Evolutionary conservation across 2,797 vertebrate genomes (phyloP), one percentile per base, ranked within the genome.

Genomic region (Notolepis coatsorum): DNA sequence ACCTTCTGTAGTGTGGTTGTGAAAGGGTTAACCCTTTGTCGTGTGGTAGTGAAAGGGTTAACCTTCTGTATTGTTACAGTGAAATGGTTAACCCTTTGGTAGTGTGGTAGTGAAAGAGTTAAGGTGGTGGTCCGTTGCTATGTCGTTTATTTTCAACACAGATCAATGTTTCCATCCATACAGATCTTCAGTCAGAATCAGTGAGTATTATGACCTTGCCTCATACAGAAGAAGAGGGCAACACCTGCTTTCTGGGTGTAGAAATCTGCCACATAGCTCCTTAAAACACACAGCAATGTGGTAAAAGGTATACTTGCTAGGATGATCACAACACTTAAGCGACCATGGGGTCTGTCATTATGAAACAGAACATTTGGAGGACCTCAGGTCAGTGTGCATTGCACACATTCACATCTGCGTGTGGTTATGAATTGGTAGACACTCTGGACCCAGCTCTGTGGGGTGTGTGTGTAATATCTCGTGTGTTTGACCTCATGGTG

Each of bases 401-500:
- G 9, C 41, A 15, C 50, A 31, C 57, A 5, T 7, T 10, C 27
- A 48, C 23, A 37, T 52, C 23, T 55, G 3, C 27, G 8, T n/a
- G 15, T 42, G 37, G 43, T 18, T 45, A 30, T 10, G 20, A 69
- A 61, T 39, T 5, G 42, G 49, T 20, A 33, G 9, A 50, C 28
- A 31, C 43, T 13, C 43, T 46, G 43, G 43, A 46, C 12, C 43
- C 23, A 46, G 20, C 20, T 17, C 8, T 15, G 17, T 45, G 20
- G 0, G 4, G 9, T 17, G 1, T 47, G 25, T 10, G 7, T 8
- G 24, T 18, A 6, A 5, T 10, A 10, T 21, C 9, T 5, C 13
- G 12, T 15, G 55, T 23, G 49, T 65, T 33, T 59, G 71, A 62
- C 75, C 73, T 35, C 35, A 24, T 27, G 2, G 43, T 61, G 72